Base-by-base conservation (phyloP, 2,113 vertebrate species). In the Atrichornis clamosus region DNA sequence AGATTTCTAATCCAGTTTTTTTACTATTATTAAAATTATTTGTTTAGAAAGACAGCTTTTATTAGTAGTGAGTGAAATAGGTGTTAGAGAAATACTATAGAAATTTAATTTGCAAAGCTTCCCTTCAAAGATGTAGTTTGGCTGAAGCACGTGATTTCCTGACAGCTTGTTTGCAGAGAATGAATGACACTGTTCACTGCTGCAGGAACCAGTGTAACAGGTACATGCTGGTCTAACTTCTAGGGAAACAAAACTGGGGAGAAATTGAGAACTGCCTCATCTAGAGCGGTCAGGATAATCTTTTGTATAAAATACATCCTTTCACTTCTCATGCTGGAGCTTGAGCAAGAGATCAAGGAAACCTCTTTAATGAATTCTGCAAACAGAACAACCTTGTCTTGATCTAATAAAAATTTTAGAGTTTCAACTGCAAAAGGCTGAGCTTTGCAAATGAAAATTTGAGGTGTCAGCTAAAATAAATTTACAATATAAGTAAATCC, bases 141-240 rank as follows among this genome's bases (percentile, higher is more conserved):
- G 53, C 41, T 27, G n/a, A 60, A 64, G 44, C 41, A 50, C 20
- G 41, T 47, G 18, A 41, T 55, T 79, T 83, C 41, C 60, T 39
- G n/a, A 21, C 37, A 55, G 15, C 28, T 55, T 49, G 4, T 42
- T 50, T 60, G 63, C 30, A 64, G 53, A 52, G 49, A 84, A 42
- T 1, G 1, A 62, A 58, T 13, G 13, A 28, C 33, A 14, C 13
- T 30, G 30, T 24, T 7, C 39, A 18, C 30, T 47, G 6, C 11
- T 22, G 37, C 13, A 75, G 39, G 20, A 83, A 39, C 11, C 18
- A 27, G 4, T 35, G 12, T 27, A 72, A 49, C 27, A 72, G 26
- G 22, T 58, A 15, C 47, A 13, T 1, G 2, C 15, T 42, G 8
- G 14, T 7, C 47, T 82, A 0, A 1, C 35, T 76, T 55, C 33